These are phyloP conservation scores for Chondrilla cf. caribensis DNA, from an alignment of 37 sponge, comb jelly and placozoan species.

Conservation along the genomic window DNA sequence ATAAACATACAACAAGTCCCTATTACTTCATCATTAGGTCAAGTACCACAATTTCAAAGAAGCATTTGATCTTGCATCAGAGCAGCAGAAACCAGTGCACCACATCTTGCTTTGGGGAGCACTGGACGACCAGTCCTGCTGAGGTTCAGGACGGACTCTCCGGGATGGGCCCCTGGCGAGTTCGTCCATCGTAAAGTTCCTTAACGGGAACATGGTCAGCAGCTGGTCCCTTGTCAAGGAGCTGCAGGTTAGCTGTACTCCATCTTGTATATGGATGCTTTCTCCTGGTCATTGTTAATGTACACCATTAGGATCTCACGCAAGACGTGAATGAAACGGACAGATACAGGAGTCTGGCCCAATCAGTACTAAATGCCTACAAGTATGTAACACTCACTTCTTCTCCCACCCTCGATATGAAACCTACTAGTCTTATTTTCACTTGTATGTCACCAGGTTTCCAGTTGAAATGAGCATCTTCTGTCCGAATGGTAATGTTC, in stretches of 20 bases:
- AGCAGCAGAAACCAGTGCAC: slow-evolving; percentile 77
- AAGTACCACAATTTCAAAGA: slow-evolving; percentile 68
- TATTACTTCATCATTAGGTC: slow-evolving; percentile 35
- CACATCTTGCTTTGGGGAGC: slow-evolving; percentile 88
- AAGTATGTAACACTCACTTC: slow-evolving; percentile 48
- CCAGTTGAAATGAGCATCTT: slow-evolving; percentile 83
- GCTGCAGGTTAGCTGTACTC: slow-evolving; percentile 43
- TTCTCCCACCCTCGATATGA: no score
- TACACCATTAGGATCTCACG: slow-evolving; percentile 42
- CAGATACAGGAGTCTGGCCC: slow-evolving; percentile 39
- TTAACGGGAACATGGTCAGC: slow-evolving; percentile 67
- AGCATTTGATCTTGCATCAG: slow-evolving; percentile 55
- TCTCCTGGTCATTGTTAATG: no score
- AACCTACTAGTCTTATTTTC: no score
- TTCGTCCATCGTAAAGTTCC: slow-evolving; percentile 73
- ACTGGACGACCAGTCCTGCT: slow-evolving; percentile 97
- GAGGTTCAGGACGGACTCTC: slow-evolving; percentile 97
- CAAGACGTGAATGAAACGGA: slow-evolving; percentile 28
- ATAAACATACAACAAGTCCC: no score
- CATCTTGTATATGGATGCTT: no score
- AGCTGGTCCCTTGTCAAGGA: slow-evolving; percentile 83
- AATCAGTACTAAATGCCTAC: slow-evolving; percentile 64
- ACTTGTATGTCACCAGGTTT: slow-evolving; percentile 39
- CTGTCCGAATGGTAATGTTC: slow-evolving; percentile 41
- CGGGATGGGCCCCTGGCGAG: slow-evolving; percentile 88